phyloP scores from a whole-genome alignment of 2,113 vertebrate genomes.

The Macrotus californicus region DNA sequence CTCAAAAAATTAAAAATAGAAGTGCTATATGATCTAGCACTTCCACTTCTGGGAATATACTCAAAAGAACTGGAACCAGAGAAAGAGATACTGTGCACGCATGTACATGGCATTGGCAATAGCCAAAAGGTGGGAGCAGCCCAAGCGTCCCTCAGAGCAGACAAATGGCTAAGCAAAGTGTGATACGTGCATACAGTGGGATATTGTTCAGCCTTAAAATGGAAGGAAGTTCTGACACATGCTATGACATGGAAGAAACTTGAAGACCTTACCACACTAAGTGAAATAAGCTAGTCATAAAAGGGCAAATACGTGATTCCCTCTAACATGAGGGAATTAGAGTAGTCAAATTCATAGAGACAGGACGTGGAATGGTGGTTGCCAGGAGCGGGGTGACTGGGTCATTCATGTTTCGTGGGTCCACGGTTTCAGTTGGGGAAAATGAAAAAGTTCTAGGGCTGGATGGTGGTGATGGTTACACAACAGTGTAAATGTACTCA shows the following conservation, averaged over 20 bases:
- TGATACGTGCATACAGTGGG: neutral
- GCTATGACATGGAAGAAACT: neutral
- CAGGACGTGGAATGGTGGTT: neutral
- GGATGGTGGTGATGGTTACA: neutral
- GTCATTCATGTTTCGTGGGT: neutral
- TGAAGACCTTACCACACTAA: neutral
- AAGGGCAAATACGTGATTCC: neutral
- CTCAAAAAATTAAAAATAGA: neutral
- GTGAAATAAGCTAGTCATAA: neutral
- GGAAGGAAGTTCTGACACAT: neutral
- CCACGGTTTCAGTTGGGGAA: neutral
- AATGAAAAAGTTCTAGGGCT: neutral
- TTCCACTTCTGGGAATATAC: neutral
- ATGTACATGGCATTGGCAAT: neutral
- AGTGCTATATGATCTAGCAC: neutral
- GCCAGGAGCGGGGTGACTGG: neutral
- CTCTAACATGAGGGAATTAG: neutral
- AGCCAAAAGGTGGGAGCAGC: neutral
- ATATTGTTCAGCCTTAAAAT: neutral
- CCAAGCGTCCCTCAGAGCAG: neutral
- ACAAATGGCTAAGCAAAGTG: neutral
- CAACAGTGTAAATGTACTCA: neutral
- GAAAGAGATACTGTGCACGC: neutral
- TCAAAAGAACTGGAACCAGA: neutral
- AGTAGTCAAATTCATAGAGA: neutral